Evolutionary conservation across 2,797 vertebrate genomes (phyloP).

Genomic region (Cephalopachus bancanus): DNA sequence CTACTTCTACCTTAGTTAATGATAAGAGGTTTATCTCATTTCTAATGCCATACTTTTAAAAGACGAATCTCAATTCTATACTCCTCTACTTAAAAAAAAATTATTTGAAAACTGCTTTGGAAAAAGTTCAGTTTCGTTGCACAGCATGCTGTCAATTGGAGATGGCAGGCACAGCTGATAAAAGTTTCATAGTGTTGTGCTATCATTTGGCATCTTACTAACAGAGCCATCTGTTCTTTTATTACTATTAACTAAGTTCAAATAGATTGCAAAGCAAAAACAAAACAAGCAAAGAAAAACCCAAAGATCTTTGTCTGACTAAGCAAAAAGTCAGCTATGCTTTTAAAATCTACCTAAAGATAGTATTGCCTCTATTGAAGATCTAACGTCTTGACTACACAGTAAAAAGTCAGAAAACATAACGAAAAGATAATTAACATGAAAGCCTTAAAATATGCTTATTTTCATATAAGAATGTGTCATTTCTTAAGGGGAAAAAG

Average conservation of each 20-base stretch:
- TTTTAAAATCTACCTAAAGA: conserved; percentile 79
- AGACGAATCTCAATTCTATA: background rate
- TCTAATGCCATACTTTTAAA: background rate
- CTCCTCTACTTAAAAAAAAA: background rate
- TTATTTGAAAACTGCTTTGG: conserved; percentile 19
- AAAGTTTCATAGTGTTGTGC: conserved; percentile 71
- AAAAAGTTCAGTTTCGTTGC: background rate
- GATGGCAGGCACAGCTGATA: conserved; percentile 76
- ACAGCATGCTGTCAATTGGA: background rate
- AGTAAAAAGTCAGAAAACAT: conserved; percentile 43
- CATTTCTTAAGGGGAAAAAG: conserved; percentile 68
- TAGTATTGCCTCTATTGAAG: conserved; percentile 61
- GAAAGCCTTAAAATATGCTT: conserved; percentile 71
- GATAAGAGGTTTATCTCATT: background rate
- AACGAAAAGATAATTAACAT: conserved; percentile 81
- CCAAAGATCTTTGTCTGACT: conserved; percentile 77
- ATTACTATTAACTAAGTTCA: conserved; percentile 84
- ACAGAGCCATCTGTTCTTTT: conserved; percentile 85
- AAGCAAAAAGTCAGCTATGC: conserved; percentile 81
- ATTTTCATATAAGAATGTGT: conserved; percentile 76
- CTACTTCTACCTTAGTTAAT: background rate
- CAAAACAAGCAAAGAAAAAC: background rate
- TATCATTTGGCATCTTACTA: conserved; percentile 80
- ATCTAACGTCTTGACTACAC: conserved; percentile 56
- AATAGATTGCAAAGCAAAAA: conserved; percentile 71